Evolutionary conservation across 2,797 vertebrate species (phyloP).

Genomic region (Capromys pilorides): DNA sequence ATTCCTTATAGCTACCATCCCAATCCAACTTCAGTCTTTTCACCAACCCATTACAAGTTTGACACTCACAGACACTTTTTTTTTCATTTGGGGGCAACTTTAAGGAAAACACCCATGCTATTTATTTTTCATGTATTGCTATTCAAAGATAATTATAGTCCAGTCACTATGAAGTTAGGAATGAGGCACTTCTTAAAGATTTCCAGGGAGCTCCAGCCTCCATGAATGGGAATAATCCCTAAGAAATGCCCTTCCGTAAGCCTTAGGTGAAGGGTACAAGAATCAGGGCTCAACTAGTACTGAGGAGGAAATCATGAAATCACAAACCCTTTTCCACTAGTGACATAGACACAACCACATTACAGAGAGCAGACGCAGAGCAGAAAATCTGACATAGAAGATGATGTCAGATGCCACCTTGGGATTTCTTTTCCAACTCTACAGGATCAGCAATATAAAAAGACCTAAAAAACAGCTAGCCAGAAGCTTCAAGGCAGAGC

Average conservation of each 20-base stretch:
- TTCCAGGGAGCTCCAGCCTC: slow-evolving; percentile 12
- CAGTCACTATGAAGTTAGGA: neutral
- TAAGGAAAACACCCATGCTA: slow-evolving; percentile 14
- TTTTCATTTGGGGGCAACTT: slow-evolving; percentile 42
- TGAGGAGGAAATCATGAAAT: neutral
- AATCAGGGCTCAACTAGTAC: neutral
- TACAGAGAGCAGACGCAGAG: neutral
- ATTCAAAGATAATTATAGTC: slow-evolving; percentile 17
- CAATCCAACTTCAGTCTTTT: neutral
- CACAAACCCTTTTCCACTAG: neutral
- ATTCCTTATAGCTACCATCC: neutral
- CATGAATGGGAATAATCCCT: neutral
- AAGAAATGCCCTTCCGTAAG: slow-evolving; percentile 11
- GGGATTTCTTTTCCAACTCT: slow-evolving; percentile 11
- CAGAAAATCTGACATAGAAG: neutral
- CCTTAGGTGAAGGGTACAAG: neutral
- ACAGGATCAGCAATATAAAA: slow-evolving; percentile 19
- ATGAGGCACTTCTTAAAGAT: slow-evolving; percentile 25
- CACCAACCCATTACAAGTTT: slow-evolving; percentile 38
- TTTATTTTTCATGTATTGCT: slow-evolving; percentile 21
- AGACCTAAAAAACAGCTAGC: slow-evolving; percentile 31
- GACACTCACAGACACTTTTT: neutral
- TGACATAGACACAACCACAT: neutral
- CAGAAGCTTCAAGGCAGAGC: neutral
- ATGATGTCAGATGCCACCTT: neutral